Evolutionary conservation across 2,888 invertebrate species (phyloP).

Genomic region (Synergus gifuensis): DNA sequence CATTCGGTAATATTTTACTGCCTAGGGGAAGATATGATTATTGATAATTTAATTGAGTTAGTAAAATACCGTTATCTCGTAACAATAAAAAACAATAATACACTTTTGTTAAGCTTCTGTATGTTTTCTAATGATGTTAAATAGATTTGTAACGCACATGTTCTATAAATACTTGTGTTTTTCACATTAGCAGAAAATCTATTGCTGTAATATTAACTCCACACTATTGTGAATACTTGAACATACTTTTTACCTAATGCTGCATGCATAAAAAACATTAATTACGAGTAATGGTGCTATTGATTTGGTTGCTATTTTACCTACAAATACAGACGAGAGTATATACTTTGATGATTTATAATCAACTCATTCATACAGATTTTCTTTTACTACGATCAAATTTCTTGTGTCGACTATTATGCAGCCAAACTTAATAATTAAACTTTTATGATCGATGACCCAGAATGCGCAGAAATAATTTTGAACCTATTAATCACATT

Average conservation of each 20-base stretch:
- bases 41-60: background rate
- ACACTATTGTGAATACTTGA: too few relatives aligned
- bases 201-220: background rate
- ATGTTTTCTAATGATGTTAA: background rate
- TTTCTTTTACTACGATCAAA: background rate
- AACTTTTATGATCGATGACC: constrained; percentile 14
- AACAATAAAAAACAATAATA: too few relatives aligned
- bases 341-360: background rate
- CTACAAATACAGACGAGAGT: background rate
- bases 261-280: background rate
- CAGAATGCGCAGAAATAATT: constrained; percentile 13
- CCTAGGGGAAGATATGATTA: background rate
- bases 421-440: background rate
- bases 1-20: background rate
- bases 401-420: background rate
- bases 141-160: background rate
- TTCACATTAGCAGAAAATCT: background rate
- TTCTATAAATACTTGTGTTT: background rate
- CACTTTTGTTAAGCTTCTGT: too few relatives aligned
- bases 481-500: constrained; percentile 4
- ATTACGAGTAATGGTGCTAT: background rate
- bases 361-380: background rate
- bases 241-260: background rate
- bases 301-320: background rate
- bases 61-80: too few relatives aligned